Base-by-base conservation (phyloP, 2,888 invertebrate species). In the Polyploca ridens region DNA sequence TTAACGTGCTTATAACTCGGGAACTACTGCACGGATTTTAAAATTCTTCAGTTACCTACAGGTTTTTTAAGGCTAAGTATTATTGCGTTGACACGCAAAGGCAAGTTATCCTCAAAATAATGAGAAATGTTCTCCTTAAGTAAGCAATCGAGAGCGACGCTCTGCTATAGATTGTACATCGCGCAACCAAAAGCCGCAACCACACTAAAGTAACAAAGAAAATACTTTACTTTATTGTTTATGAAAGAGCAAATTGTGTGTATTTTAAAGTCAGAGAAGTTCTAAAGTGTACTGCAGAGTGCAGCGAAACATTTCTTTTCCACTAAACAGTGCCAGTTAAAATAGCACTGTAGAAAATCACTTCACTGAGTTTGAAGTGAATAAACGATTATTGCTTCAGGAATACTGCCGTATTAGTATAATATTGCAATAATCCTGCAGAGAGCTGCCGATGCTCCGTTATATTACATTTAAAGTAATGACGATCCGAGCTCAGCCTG, bases 231-330 rank as follows among this genome's bases (percentile, higher is more conserved):
- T 0, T 54, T 54, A 19, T 54, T 54, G 54, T 54, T 54, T 19
- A 54, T 19, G 16, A 54, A 54, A 54, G 19, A 19, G 54, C 54
- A 54, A 54, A 54, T 54, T 54, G 54, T 54, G 49, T 54, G 54
- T 54, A 54, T 54, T 54, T 54, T 19, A 54, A 54, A 54, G 19
- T 19, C 54, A 19, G 19, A 19, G 54, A 54, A 54, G 49, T 49
- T 49, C 16, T 16, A 7, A 49, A 49, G 19, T 54, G 54, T 54
- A 19, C 54, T 54, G 54, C 54, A 19, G 54, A 54, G 54, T 54
- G 54, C 54, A 54, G 7, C 19, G 54, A 10, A 19, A 54, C 54
- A 19, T 54, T 19, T n/a, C n/a, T 46, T 19, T 19, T 54, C 54
- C 19, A 10, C 10, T 54, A 19, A 54, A 54, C 10, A 19, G 16